phyloP scores from a whole-genome alignment of 2,113 vertebrate species.

The Microtus richardsoni region DNA sequence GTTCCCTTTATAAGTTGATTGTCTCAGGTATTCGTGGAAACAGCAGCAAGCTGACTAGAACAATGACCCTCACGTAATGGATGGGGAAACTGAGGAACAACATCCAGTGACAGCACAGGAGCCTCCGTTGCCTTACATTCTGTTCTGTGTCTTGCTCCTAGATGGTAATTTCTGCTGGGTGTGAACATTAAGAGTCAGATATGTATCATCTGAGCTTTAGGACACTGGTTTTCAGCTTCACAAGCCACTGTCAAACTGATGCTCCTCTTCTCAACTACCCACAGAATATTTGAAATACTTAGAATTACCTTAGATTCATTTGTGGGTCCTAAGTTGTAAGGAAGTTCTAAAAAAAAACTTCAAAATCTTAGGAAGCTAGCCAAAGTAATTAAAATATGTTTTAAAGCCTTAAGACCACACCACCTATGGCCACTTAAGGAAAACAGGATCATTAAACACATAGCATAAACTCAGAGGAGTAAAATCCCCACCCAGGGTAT shows the following conservation, averaged over 20 bases:
- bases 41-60: neutral
- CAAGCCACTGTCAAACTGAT: neutral
- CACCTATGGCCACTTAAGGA: neutral
- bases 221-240: neutral
- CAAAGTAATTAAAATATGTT: slow-evolving; percentile 1
- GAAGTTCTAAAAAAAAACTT: neutral
- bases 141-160: neutral
- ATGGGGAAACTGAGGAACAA: neutral
- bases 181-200: slow-evolving; percentile 10
- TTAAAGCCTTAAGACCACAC: neutral
- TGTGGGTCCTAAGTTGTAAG: neutral
- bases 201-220: neutral
- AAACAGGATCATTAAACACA: neutral
- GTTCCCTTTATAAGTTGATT: neutral
- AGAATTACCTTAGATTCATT: neutral
- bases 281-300: neutral
- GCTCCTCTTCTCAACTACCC: neutral
- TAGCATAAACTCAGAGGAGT: neutral
- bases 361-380: neutral
- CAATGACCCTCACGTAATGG: neutral
- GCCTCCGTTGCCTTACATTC: neutral
- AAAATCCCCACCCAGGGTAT: neutral
- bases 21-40: neutral
- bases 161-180: neutral
- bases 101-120: neutral